These are phyloP conservation scores for Furnarius figulus DNA, from an alignment of 2,113 vertebrate species.

Conservation along the genomic window DNA sequence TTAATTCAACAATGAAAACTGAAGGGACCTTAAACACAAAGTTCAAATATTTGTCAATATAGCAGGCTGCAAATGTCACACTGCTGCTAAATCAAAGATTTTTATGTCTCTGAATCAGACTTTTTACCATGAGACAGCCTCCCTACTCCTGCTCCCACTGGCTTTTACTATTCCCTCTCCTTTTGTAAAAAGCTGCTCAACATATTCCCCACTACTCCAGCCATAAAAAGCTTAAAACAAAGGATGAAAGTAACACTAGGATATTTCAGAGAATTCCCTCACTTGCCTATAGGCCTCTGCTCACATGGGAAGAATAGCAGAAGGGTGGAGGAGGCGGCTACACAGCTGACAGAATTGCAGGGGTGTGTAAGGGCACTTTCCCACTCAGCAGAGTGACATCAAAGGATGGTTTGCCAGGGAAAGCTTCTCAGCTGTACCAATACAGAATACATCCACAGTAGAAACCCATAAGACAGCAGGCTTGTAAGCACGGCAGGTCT, in stretches of 20 bases:
- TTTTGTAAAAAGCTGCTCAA: neutral
- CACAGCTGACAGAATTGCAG: neutral
- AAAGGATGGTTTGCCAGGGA: neutral
- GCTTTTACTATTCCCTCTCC: neutral
- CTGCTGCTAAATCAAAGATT: neutral
- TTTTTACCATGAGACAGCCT: neutral
- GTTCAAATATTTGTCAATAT: neutral
- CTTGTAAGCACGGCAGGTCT: neutral
- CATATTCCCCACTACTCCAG: neutral
- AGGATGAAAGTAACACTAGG: neutral
- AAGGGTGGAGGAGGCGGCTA: neutral
- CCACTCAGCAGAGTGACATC: neutral
- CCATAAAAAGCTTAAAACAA: neutral
- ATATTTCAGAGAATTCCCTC: neutral
- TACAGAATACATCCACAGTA: neutral
- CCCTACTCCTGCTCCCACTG: neutral
- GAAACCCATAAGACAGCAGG: rapidly evolving
- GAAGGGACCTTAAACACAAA: neutral
- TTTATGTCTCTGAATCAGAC: neutral
- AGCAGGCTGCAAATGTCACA: neutral
- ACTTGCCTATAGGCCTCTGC: neutral
- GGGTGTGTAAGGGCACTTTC: neutral
- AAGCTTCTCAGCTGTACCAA: neutral
- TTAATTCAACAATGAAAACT: neutral
- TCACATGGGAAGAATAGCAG: neutral